Percentiles rank a stretch among this genome's conserved stretches.
Conservation (phyloP, 2,888 invertebrate genomes). For the Cryptocephalus primarius region DNA sequence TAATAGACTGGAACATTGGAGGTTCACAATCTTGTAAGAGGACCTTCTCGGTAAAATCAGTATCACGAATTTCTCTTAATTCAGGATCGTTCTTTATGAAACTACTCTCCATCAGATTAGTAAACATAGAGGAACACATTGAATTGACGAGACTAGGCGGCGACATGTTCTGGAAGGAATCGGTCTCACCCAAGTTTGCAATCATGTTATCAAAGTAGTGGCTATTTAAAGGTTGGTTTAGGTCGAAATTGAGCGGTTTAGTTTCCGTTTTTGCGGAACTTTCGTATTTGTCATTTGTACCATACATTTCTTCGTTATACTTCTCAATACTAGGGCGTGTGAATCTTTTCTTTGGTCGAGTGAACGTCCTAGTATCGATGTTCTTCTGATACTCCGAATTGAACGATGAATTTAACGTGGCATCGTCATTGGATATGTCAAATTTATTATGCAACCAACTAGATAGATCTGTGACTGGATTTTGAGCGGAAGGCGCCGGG, state of each 20-base stretch:
- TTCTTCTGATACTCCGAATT: constrained; percentile 31
- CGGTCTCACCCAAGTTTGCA: constrained; percentile 37
- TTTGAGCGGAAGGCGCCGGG: constrained; percentile 4
- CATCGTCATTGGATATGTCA: background rate
- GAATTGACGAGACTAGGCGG: constrained; percentile 53
- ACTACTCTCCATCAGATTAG: constrained; percentile 37
- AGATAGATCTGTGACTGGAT: constrained; percentile 8
- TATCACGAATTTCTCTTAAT: constrained; percentile 33
- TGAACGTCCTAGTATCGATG: constrained; percentile 60
- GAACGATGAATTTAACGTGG: background rate
- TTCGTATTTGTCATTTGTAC: constrained; percentile 4
- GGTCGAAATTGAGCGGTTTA: constrained; percentile 30
- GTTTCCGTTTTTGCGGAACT: constrained; percentile 5
- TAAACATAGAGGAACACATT: constrained; percentile 36
- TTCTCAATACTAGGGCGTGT: constrained; percentile 50
- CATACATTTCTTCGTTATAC: constrained; percentile 24
- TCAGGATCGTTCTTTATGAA: constrained; percentile 35
- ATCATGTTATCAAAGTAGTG: constrained; percentile 32
- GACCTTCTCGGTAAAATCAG: constrained; percentile 29
- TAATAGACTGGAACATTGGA: constrained; percentile 30
- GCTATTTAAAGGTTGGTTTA: constrained; percentile 27
- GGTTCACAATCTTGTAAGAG: constrained; percentile 30
- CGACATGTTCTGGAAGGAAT: constrained; percentile 40
- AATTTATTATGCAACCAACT: constrained; percentile 9
- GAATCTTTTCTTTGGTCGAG: constrained; percentile 52